Base-by-base conservation (phyloP, 2,113 vertebrate species). In the Calcarius ornatus region DNA sequence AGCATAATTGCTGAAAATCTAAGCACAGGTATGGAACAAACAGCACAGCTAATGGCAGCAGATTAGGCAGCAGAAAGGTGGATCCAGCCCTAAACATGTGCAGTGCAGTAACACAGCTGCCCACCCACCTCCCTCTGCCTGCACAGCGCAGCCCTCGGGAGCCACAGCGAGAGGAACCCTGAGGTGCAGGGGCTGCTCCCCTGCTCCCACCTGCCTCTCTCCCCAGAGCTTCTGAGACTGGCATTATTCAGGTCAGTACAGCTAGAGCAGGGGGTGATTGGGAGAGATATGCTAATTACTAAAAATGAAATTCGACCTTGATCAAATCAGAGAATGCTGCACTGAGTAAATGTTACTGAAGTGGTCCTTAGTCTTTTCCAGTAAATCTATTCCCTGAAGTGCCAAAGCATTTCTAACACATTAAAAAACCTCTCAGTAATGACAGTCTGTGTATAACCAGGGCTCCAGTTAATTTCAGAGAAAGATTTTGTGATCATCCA, bases 111-210 rank as follows among this genome's bases (percentile, higher is more conserved):
- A 8, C 24, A 31, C 1, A 2, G 37, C 23, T 76, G 60, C 43
- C 27, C 38, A 23, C n/a, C 37, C 65, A 63, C 14, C 24, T 57
- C 11, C 25, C 20, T 15, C 1, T 12, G 14, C 60, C 65, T 0
- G 3, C 35, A 4, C 2, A 2, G 68, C 80, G 73, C 53, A 38
- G 53, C 53, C 57, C 14, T 3, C 0, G 0, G 30, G 15, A 66
- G 61, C 51, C 8, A 1, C 10, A 22, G 18, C 0, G 22, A n/a
- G n/a, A n/a, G 75, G 33, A 78, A 11, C 37, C n/a, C 15, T 2
- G 24, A 54, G 66, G 64, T 6, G 15, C 60, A 14, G 59, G 23
- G 50, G 42, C 53, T 80, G 70, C 50, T 72, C 40, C 48, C 21
- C 12, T 60, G 42, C 91, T 66, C 59, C 40, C 1, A 0, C 10